Evolutionary conservation across 2,113 vertebrate species (phyloP), one percentile per base, ranked within the genome.

Genomic region (Aspidoscelis tigris): DNA sequence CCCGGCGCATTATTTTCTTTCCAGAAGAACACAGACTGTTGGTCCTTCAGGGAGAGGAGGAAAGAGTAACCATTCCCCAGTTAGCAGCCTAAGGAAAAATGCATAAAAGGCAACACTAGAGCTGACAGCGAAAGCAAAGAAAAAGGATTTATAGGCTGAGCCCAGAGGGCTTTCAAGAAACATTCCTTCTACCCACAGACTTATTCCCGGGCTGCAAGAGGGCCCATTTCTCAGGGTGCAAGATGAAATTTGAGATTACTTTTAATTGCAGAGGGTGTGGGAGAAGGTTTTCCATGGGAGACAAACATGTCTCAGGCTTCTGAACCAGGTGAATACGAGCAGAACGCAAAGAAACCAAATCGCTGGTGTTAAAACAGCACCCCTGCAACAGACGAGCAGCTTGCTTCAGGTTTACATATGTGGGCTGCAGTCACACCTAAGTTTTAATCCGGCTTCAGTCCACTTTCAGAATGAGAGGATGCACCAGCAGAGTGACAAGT

Each of bases 221-320:
- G 88, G 90, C 91, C 91, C 89, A 84, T 93, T 78, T 93, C 93
- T 94, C 92, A 94, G 92, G 93, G 89, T 91, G 88, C 86, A 73
- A 93, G 93, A 94, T 93, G 91, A 94, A 94, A 93, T 92, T 93
- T 91, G 93, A 94, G 94, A 94, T 94, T 93, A 94, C 89, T 94
- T 94, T 94, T 94, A 94, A 94, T 94, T 94, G 93, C 93, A 92
- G 93, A 93, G 93, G 92, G 91, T 94, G 91, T 94, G 94, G 93
- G 94, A 94, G 94, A 92, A 88, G 91, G 91, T 94, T 94, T 93
- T 93, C 55, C 93, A 93, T 86, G 93, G 80, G 91, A 93, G 93
- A 93, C 90, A 89, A 94, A 94, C 89, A 84, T 86, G 85, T 93
- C 93, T 93, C 83, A 2, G 84, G 90, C 91, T 90, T 92, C 88